These are phyloP conservation scores for Oxyteleia sp. DNA, from an alignment of 2,888 invertebrate species.

Conservation along the genomic window DNA sequence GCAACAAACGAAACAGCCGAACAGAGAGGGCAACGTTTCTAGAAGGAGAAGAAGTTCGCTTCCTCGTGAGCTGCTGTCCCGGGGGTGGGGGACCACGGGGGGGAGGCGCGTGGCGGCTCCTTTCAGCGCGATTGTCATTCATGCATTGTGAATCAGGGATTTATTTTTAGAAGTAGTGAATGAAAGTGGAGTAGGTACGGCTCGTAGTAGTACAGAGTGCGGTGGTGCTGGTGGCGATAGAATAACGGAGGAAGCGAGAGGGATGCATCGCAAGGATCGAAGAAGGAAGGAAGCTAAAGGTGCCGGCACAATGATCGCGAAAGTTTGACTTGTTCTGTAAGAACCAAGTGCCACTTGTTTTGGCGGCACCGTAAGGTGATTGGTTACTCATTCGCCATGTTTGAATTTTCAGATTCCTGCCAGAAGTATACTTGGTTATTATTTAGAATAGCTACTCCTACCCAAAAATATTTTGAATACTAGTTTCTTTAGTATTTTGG, in stretches of 20 bases:
- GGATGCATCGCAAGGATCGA: slow-evolving; percentile 57
- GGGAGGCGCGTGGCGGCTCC: slow-evolving; percentile 70
- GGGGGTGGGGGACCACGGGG: slow-evolving; percentile 38
- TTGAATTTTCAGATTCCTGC: too few relatives aligned
- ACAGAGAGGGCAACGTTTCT: slow-evolving; percentile 30
- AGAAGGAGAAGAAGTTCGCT: slow-evolving; percentile 52
- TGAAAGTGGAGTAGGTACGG: slow-evolving; percentile 85
- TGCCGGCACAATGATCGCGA: slow-evolving; percentile 71
- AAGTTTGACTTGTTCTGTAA: slow-evolving; percentile 70
- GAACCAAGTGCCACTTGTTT: too few relatives aligned
- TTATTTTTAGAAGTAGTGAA: slow-evolving; percentile 86
- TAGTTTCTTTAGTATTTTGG: too few relatives aligned
- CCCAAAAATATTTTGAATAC: too few relatives aligned
- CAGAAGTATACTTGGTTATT: too few relatives aligned
- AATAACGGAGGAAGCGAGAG: slow-evolving; percentile 73
- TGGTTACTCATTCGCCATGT: too few relatives aligned
- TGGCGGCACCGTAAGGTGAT: too few relatives aligned
- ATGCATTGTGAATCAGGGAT: slow-evolving; percentile 86
- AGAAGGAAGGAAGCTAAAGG: slow-evolving; percentile 60
- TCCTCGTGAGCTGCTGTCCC: slow-evolving; percentile 50
- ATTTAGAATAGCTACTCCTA: too few relatives aligned
- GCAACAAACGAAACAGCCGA: slow-evolving; percentile 43
- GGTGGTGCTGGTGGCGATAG: slow-evolving; percentile 71
- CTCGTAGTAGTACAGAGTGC: slow-evolving; percentile 76
- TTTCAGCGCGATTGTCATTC: slow-evolving; percentile 84